Evolutionary conservation across 2,113 vertebrate genomes (phyloP), one percentile per base, ranked within the genome.

Genomic region (Alaudala cheleensis): DNA sequence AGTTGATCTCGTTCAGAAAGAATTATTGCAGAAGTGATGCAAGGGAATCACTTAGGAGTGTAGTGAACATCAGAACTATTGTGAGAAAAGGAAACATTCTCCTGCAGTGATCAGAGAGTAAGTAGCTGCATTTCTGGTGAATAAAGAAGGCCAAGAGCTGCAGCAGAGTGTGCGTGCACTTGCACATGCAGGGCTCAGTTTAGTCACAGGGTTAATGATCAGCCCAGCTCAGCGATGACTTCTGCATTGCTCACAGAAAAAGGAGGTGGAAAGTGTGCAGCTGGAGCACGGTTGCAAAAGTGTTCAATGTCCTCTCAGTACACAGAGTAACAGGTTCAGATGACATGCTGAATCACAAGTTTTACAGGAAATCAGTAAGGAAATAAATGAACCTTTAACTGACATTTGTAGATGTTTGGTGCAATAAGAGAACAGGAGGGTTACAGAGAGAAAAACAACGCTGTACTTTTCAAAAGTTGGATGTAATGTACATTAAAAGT

Each of bases 371-470:
- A 91, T 69, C 71, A 73, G 81, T 29, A 71, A 84, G 78, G 91
- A 94, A 94, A 93, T 85, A 90, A 93, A 90, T 91, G 83, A 96
- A 82, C 79, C 88, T 96, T 92, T 94, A 94, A 77, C 90, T 91
- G 89, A 70, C 62, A 22, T 86, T 82, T 70, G 47, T 60, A 76
- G 66, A 40, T 51, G 69, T 91, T 91, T 81, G 71, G 70, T 95
- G 62, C 71, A 82, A 10, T 66, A 40, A 69, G 51, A 86, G 50
- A 79, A 44, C 53, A 40, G 61, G 51, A 91, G 72, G 51, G 50
- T 53, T 85, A 33, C 17, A 78, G 49, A 71, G 53, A 61, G 37
- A 67, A 81, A 87, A 93, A 64, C 23, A 73, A 34, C 4, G 0
- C 25, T 26, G 12, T 58, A 6, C 61, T 84, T 72, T 24, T 31